Conservation (phyloP, 2,888 invertebrate species). For the Parasteatoda lunata region DNA sequence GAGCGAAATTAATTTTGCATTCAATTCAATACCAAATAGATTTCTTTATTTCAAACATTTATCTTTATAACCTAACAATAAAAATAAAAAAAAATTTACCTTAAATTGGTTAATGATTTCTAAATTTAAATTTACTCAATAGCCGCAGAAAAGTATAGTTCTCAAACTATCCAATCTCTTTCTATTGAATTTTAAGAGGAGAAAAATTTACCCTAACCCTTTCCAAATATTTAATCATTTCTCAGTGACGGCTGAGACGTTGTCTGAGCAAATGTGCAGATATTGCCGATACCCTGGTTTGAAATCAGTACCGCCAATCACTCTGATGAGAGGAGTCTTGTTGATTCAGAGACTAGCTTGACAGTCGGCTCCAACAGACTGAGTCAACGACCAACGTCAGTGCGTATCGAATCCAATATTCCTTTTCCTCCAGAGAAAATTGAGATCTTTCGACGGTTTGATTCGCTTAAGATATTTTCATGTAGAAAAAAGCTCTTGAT, state of each 20-base stretch:
- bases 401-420: slow-evolving; percentile 2
- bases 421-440: slow-evolving; percentile 1
- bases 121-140: no score
- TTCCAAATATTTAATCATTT: slow-evolving; percentile 49
- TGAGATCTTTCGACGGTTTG: neutral
- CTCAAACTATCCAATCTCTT: no score
- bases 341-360: slow-evolving; percentile 23
- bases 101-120: no score
- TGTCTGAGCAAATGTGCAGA: slow-evolving; percentile 16
- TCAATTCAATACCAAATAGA: no score
- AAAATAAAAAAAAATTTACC: no score
- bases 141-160: no score
- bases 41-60: no score
- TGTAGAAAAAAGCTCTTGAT: neutral
- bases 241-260: neutral
- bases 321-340: neutral
- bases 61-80: no score
- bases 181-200: neutral
- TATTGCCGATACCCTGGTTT: slow-evolving; percentile 21
- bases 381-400: neutral
- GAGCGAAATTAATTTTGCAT: no score
- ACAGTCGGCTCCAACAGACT: neutral
- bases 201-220: slow-evolving; percentile 1
- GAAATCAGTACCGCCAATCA: slow-evolving; percentile 47
- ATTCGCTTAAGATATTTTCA: slow-evolving; percentile 1